These are phyloP conservation scores for Takifugu flavidus DNA, from an alignment of 2,113 vertebrate genomes.

Conservation along the genomic window DNA sequence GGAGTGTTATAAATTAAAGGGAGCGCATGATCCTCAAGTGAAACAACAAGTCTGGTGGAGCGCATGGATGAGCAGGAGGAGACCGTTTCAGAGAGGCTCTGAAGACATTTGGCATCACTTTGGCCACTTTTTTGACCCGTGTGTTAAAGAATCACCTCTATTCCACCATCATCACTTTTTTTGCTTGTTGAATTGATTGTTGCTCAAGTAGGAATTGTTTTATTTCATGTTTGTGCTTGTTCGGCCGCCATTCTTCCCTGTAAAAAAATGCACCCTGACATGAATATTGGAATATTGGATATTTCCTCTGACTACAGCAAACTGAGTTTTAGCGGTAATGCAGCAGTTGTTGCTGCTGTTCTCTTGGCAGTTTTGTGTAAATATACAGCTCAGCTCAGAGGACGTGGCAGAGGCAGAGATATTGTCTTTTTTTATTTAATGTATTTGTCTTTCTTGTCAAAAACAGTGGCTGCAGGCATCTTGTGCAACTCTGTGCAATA, in stretches of 20 bases:
- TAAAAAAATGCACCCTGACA: neutral
- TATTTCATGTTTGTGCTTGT: neutral
- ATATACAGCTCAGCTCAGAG: neutral
- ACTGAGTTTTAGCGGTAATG: neutral
- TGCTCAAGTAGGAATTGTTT: too few relatives aligned
- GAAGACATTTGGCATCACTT: neutral
- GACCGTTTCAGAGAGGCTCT: constrained; percentile 8
- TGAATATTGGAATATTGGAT: too few relatives aligned
- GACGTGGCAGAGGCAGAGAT: neutral
- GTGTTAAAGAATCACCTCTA: too few relatives aligned
- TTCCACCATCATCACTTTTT: too few relatives aligned
- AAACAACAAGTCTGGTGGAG: constrained; percentile 33
- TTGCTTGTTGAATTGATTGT: too few relatives aligned
- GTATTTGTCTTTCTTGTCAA: too few relatives aligned
- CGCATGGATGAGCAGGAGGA: constrained; percentile 21
- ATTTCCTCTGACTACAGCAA: neutral
- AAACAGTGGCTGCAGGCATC: too few relatives aligned
- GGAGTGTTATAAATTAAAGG: constrained; percentile 52
- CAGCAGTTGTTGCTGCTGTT: neutral
- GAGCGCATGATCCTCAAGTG: constrained; percentile 35
- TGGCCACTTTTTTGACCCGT: too few relatives aligned
- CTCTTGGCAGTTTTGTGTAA: neutral
- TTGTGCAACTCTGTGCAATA: too few relatives aligned
- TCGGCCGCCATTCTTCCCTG: neutral
- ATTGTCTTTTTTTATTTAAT: neutral